Conservation (phyloP, 2,113 vertebrate species). For the Climacteris rufus region DNA sequence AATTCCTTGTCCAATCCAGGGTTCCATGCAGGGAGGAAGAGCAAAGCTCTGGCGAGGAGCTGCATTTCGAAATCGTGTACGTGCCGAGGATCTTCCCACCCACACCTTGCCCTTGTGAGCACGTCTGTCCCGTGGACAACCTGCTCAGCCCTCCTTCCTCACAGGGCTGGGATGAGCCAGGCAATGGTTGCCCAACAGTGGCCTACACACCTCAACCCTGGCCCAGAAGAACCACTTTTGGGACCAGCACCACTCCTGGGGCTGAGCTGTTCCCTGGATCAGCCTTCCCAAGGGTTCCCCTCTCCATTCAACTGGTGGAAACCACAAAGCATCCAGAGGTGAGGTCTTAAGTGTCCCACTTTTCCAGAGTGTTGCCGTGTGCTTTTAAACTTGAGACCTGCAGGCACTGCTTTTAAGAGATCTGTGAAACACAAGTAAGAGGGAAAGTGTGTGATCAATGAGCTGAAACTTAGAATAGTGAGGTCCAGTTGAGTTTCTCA, state of each 20-base stretch:
- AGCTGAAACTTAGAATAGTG: background rate
- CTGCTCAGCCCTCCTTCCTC: background rate
- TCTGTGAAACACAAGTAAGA: background rate
- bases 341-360: background rate
- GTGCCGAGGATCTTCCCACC: background rate
- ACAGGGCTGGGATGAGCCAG: background rate
- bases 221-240: background rate
- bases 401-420: background rate
- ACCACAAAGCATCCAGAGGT: background rate
- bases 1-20: background rate
- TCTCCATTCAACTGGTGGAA: background rate
- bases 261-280: background rate
- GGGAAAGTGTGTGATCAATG: background rate
- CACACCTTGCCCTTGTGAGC: background rate
- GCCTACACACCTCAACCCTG: background rate
- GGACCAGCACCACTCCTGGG: background rate
- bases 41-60: background rate
- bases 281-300: background rate
- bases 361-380: background rate
- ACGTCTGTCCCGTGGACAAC: background rate
- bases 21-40: background rate
- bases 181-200: background rate
- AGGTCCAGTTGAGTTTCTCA: background rate
- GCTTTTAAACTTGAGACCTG: background rate
- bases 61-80: background rate